A percentile compares a stretch with the other conserved stretches of the same genome.
Evolutionary conservation across 2,797 vertebrate species (phyloP).

Genomic region (Otus scops): DNA sequence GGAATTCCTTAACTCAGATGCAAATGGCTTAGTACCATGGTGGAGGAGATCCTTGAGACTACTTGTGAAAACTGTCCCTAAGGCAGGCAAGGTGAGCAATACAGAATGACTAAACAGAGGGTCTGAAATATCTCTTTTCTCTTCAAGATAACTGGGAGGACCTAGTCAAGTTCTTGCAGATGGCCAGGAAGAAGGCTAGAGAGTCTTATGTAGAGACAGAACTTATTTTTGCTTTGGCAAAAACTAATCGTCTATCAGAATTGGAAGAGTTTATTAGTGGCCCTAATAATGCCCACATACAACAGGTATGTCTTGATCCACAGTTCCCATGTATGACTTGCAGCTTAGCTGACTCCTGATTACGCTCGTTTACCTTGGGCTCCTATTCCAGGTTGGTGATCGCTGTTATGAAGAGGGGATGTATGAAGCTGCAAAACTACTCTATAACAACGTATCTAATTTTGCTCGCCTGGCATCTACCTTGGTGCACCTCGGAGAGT

Average conservation of each 20-base stretch:
- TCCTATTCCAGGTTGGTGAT: slow-evolving; percentile 84
- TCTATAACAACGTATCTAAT: slow-evolving; percentile 91
- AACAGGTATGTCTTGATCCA: slow-evolving; percentile 78
- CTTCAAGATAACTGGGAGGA: slow-evolving; percentile 90
- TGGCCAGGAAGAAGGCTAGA: slow-evolving; percentile 91
- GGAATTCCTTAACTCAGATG: neutral
- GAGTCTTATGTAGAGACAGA: slow-evolving; percentile 93
- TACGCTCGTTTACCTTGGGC: neutral
- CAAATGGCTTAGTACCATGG: neutral
- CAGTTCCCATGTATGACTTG: neutral
- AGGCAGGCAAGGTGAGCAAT: neutral
- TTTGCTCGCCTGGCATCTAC: slow-evolving; percentile 92
- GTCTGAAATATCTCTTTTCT: neutral
- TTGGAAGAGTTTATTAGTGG: slow-evolving; percentile 84
- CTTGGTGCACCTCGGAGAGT: slow-evolving; percentile 90
- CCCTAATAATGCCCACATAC: slow-evolving; percentile 90
- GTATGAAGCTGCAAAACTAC: slow-evolving; percentile 91
- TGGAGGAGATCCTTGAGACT: neutral
- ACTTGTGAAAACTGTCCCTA: neutral
- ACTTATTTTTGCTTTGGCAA: slow-evolving; percentile 93
- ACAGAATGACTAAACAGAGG: neutral
- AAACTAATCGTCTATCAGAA: slow-evolving; percentile 92
- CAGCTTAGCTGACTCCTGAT: neutral
- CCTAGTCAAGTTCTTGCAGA: slow-evolving; percentile 93
- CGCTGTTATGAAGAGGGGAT: slow-evolving; percentile 91